phyloP scores from a whole-genome alignment of 2,797 vertebrate genomes.

The Sebastiscus albofasciatus region DNA sequence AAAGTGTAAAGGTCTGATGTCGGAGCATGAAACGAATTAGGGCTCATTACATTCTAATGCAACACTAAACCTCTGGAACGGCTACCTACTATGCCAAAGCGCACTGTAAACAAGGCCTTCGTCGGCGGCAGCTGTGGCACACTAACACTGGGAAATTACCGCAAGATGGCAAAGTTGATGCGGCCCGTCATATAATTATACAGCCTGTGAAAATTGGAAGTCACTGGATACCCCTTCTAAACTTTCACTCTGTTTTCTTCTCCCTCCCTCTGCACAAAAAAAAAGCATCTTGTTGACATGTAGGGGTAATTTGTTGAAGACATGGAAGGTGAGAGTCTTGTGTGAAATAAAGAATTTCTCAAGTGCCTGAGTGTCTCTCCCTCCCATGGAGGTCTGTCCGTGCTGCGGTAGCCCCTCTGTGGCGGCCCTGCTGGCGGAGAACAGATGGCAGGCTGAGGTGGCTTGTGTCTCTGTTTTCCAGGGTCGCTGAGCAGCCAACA shows the following conservation, averaged over 20 bases:
- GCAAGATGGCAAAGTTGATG: slow-evolving; percentile 67
- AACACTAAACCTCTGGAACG: slow-evolving; percentile 82
- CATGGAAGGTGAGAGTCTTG: background rate
- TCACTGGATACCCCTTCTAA: slow-evolving; percentile 63
- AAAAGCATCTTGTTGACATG: slow-evolving; percentile 37
- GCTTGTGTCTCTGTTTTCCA: slow-evolving; percentile 89
- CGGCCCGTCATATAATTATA: slow-evolving; percentile 72
- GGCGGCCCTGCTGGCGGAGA: slow-evolving; percentile 80
- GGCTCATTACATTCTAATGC: slow-evolving; percentile 84
- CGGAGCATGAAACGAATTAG: slow-evolving; percentile 82
- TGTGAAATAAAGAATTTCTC: slow-evolving; percentile 18
- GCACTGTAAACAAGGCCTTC: slow-evolving; percentile 80
- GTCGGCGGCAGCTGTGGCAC: slow-evolving; percentile 76
- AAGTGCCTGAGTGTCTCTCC: background rate
- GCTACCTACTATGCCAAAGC: slow-evolving; percentile 66
- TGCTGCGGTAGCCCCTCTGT: slow-evolving; percentile 74
- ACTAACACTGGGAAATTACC: slow-evolving; percentile 58
- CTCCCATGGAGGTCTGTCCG: slow-evolving; percentile 7
- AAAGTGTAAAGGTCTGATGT: slow-evolving; percentile 88
- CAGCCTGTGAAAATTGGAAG: slow-evolving; percentile 62
- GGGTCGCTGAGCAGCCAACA: slow-evolving; percentile 84
- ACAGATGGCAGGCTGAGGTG: slow-evolving; percentile 93
- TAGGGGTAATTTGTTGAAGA: slow-evolving; percentile 2
- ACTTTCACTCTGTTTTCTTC: slow-evolving; percentile 45
- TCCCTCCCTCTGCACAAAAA: slow-evolving; percentile 1